These are phyloP conservation scores for Heliopora coerulea DNA, from an alignment of 92 coral and sea anemone species.

Conservation along the genomic window DNA sequence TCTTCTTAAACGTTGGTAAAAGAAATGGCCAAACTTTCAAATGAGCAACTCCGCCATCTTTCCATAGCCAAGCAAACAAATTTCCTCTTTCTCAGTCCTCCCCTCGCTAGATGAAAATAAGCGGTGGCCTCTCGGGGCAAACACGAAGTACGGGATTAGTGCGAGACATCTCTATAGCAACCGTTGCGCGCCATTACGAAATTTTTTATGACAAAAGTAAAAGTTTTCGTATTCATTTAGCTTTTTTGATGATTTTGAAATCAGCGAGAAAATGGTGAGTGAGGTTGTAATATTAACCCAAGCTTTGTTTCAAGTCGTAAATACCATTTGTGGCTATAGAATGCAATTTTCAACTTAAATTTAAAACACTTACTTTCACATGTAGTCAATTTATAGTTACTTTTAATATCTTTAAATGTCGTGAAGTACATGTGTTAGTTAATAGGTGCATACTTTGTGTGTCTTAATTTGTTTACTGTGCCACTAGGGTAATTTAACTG, in stretches of 20 bases:
- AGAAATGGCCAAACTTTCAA: conserved; percentile 15
- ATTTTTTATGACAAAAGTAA: not conserved
- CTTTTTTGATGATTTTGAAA: not conserved
- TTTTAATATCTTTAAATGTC: too few species aligned
- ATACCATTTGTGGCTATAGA: not conserved
- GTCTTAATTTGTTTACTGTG: too few species aligned
- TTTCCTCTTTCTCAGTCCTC: conserved; percentile 1
- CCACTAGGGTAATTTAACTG: too few species aligned
- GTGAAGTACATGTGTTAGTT: too few species aligned
- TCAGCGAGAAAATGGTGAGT: conserved; percentile 19
- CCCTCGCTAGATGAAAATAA: conserved; percentile 4
- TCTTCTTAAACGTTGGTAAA: not conserved
- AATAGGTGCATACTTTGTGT: too few species aligned
- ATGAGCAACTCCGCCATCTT: conserved; percentile 47
- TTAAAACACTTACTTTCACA: too few species aligned
- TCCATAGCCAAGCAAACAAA: conserved; percentile 38
- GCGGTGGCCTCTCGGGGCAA: not conserved
- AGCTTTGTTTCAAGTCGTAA: not conserved
- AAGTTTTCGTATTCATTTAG: not conserved
- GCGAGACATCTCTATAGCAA: conserved; percentile 24
- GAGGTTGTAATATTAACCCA: not conserved
- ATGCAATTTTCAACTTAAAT: too few species aligned
- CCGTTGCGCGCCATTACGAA: conserved; percentile 4
- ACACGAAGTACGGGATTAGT: conserved; percentile 6
- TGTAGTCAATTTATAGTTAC: too few species aligned